A percentile compares a stretch with the other conserved stretches of the same genome.
phyloP scores from a whole-genome alignment of 2,888 invertebrate species.

The Tenthredo livida region DNA sequence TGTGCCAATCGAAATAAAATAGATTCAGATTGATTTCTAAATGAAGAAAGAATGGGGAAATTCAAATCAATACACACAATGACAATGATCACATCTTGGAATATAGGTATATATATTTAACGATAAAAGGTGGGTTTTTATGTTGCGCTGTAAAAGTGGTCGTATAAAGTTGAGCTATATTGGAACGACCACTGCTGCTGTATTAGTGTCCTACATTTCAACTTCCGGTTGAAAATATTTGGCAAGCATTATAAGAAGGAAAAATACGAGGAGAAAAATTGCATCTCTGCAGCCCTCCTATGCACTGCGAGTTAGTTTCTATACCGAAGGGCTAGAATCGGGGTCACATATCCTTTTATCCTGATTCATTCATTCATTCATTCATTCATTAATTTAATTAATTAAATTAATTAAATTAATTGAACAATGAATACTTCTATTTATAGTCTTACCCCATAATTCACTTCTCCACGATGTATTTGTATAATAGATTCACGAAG shows the following conservation, averaged over 20 bases:
- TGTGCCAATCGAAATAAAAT: not conserved
- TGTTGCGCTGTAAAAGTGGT: not conserved
- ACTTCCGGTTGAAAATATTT: constrained; percentile 41
- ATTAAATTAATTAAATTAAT: no score
- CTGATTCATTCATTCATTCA: not conserved
- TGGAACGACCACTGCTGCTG: constrained; percentile 19
- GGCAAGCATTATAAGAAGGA: constrained; percentile 24
- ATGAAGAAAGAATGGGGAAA: not conserved
- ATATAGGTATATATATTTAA: not conserved
- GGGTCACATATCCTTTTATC: not conserved
- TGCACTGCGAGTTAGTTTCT: not conserved
- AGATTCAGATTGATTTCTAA: not conserved
- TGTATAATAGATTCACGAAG: not conserved
- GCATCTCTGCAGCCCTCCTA: not conserved
- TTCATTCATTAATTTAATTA: not conserved
- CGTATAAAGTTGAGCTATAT: constrained; percentile 30
- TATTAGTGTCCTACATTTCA: constrained; percentile 29
- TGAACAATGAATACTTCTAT: not conserved
- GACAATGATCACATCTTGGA: not conserved
- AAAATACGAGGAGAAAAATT: not conserved
- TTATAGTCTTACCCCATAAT: not conserved
- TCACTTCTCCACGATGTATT: not conserved
- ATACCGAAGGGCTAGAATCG: not conserved
- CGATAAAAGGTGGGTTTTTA: not conserved
- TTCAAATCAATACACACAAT: not conserved